phyloP scores from a whole-genome alignment of 2,113 vertebrate species.

The Petrocephalus microphthalmus region DNA sequence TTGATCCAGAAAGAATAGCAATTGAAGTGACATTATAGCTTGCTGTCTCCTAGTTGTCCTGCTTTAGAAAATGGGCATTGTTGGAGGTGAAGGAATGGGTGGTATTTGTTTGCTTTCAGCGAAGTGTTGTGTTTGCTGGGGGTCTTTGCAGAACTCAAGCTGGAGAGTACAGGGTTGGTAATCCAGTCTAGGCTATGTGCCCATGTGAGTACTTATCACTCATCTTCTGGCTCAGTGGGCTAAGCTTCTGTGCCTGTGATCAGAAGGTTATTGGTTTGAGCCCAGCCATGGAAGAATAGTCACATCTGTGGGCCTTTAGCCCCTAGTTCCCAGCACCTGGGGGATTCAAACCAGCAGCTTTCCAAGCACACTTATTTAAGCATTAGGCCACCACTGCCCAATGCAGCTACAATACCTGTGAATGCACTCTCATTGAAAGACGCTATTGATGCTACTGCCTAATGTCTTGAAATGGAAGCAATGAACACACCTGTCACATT shows the following conservation, averaged over 20 bases:
- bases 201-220: background rate
- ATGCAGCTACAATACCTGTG: background rate
- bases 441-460: background rate
- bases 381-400: too few species aligned
- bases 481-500: background rate
- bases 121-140: background rate
- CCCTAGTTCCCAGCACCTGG: too few species aligned
- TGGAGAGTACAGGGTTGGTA: background rate
- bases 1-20: constrained; percentile 5
- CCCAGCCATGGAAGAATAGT: too few species aligned
- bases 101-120: background rate
- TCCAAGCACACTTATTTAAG: too few species aligned
- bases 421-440: background rate
- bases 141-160: background rate
- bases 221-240: too few species aligned
- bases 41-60: background rate
- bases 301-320: too few species aligned
- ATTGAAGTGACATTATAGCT: background rate
- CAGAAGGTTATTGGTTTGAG: too few species aligned
- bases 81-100: background rate
- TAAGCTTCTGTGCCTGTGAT: too few species aligned
- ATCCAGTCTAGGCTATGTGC: background rate
- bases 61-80: background rate
- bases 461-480: background rate
- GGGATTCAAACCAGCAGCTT: too few species aligned